A percentile compares a stretch with the other conserved stretches of the same genome.
Conservation (phyloP, 1,140 invertebrate species). For the Andrena cerasifolii region DNA sequence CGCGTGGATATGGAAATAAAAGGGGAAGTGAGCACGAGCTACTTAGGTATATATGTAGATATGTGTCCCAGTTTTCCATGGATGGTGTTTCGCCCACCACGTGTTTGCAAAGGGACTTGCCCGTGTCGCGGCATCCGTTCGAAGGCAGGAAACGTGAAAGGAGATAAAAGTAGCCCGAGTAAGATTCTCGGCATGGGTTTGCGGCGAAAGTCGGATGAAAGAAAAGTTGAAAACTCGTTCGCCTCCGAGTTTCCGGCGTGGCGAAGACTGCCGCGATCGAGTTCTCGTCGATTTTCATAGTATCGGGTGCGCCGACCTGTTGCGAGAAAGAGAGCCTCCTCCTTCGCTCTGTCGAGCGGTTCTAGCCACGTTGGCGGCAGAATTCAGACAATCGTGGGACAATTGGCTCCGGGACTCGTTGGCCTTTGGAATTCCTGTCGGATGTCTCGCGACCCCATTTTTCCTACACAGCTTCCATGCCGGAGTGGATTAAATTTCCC, state of each 20-base stretch:
- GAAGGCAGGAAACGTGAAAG: background rate
- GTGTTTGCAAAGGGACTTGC: background rate
- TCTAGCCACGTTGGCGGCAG: background rate
- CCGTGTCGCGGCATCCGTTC: slow-evolving; percentile 42
- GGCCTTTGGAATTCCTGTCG: background rate
- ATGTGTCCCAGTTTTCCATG: background rate
- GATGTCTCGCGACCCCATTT: background rate
- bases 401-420: no score
- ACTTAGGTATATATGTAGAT: no score
- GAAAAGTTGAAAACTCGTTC: slow-evolving; percentile 52
- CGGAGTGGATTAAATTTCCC: slow-evolving; percentile 18
- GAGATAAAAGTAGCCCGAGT: slow-evolving; percentile 18
- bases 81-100: background rate
- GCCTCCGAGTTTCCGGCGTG: slow-evolving; percentile 31
- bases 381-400: slow-evolving; percentile 7
- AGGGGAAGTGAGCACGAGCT: no score
- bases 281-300: slow-evolving; percentile 13
- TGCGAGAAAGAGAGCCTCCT: slow-evolving; percentile 16
- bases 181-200: slow-evolving; percentile 9
- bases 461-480: background rate
- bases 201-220: slow-evolving; percentile 29
- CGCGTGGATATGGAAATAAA: no score
- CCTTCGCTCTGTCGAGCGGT: background rate
- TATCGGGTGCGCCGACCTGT: slow-evolving; percentile 22
- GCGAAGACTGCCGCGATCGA: background rate